A percentile compares a stretch with the other conserved stretches of the same genome.
These are phyloP conservation scores for Crossocerus cetratus DNA, from an alignment of 2,888 invertebrate species.

Conservation along the genomic window DNA sequence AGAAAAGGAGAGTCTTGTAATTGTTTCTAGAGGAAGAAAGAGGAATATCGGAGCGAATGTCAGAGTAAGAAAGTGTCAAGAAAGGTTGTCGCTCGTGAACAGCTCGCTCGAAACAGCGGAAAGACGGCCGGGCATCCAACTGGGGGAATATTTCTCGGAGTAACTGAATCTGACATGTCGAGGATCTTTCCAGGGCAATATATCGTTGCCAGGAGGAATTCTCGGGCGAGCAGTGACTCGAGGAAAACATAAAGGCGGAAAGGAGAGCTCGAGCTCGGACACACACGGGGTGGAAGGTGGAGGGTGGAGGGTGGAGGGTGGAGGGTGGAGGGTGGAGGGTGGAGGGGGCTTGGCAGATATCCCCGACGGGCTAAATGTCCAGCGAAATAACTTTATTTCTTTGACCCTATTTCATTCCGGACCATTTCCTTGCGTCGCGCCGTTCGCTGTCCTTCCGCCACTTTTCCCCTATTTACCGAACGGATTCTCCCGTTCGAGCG, in stretches of 20 bases:
- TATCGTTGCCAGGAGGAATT: not conserved
- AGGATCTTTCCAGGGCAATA: slow-evolving; percentile 11
- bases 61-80: no score
- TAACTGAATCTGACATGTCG: no score
- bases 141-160: no score
- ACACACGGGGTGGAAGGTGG: no score
- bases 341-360: not conserved
- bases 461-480: slow-evolving; percentile 40
- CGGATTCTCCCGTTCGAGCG: slow-evolving; percentile 16
- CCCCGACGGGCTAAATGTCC: slow-evolving; percentile 38
- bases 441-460: slow-evolving; percentile 49
- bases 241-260: not conserved
- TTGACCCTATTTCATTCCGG: slow-evolving; percentile 53
- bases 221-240: not conserved
- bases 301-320: not conserved
- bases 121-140: no score
- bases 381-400: slow-evolving; percentile 58
- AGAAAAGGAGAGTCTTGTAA: no score
- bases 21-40: no score
- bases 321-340: not conserved
- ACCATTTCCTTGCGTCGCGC: slow-evolving; percentile 44
- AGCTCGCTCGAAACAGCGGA: no score
- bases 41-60: no score
- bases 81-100: no score
- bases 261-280: no score